Conservation (phyloP, 2,888 invertebrate genomes). For the Carcina quercana region DNA sequence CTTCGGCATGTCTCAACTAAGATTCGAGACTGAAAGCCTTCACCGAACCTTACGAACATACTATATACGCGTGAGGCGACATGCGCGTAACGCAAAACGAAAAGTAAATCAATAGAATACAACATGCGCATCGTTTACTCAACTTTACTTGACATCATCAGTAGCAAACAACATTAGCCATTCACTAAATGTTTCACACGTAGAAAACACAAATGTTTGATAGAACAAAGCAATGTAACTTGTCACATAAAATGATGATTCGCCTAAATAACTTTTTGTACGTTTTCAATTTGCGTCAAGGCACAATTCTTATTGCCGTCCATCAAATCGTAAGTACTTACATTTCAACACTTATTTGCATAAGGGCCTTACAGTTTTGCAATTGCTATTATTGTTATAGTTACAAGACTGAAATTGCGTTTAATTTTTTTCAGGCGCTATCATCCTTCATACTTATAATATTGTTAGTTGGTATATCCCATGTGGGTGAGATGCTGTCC, state of each 20-base stretch:
- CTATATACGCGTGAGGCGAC: constrained; percentile 14
- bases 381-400: not conserved
- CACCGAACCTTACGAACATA: not conserved
- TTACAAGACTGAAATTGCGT: not conserved
- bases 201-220: constrained; percentile 57
- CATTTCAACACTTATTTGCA: not conserved
- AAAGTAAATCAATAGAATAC: constrained; percentile 51
- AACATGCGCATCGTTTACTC: constrained; percentile 44
- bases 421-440: constrained; percentile 43
- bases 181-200: constrained; percentile 30
- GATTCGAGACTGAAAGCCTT: not conserved
- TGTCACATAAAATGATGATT: constrained; percentile 58
- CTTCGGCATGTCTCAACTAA: too few relatives aligned
- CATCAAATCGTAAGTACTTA: constrained; percentile 68
- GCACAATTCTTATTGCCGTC: constrained; percentile 69
- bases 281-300: constrained; percentile 69
- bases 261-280: constrained; percentile 65
- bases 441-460: constrained; percentile 64
- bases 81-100: constrained; percentile 40
- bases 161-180: constrained; percentile 47
- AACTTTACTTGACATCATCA: constrained; percentile 19
- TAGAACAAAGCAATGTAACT: constrained; percentile 56
- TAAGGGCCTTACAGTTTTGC: not conserved
- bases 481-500: constrained; percentile 62
- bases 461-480: constrained; percentile 62